These are phyloP conservation scores for Enhydra lutris DNA, from an alignment of 2,113 vertebrate species.

Conservation along the genomic window DNA sequence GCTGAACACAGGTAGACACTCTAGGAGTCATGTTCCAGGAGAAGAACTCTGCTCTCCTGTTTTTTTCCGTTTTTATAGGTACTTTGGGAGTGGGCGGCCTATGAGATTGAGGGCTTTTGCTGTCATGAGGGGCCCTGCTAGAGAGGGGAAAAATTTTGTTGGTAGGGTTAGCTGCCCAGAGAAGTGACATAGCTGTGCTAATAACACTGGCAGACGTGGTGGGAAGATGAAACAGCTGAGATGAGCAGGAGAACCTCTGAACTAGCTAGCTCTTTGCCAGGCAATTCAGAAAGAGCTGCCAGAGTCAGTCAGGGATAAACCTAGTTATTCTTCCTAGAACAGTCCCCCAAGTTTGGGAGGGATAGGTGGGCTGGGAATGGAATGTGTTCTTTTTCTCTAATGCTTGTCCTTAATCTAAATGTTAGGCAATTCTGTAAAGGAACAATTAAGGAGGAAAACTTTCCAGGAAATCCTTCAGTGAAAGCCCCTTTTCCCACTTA, in stretches of 20 bases:
- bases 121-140: background rate
- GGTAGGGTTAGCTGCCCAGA: background rate
- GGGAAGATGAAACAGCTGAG: background rate
- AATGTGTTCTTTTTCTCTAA: background rate
- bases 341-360: background rate
- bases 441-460: background rate
- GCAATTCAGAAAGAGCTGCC: background rate
- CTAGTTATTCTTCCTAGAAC: background rate
- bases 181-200: background rate
- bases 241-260: too few species aligned
- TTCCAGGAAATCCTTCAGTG: background rate
- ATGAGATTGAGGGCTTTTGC: background rate
- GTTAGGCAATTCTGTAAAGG: background rate
- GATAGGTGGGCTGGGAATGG: background rate
- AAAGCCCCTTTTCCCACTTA: slow-evolving; percentile 37
- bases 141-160: background rate
- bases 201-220: background rate
- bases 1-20: background rate
- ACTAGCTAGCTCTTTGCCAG: background rate
- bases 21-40: background rate
- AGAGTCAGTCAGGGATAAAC: background rate
- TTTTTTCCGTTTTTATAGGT: background rate
- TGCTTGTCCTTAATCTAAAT: background rate
- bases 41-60: background rate
- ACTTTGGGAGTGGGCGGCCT: background rate